These are phyloP conservation scores for Luidia sarsii DNA, from an alignment of 53 echinoderm and acorn worm species.

Conservation along the genomic window DNA sequence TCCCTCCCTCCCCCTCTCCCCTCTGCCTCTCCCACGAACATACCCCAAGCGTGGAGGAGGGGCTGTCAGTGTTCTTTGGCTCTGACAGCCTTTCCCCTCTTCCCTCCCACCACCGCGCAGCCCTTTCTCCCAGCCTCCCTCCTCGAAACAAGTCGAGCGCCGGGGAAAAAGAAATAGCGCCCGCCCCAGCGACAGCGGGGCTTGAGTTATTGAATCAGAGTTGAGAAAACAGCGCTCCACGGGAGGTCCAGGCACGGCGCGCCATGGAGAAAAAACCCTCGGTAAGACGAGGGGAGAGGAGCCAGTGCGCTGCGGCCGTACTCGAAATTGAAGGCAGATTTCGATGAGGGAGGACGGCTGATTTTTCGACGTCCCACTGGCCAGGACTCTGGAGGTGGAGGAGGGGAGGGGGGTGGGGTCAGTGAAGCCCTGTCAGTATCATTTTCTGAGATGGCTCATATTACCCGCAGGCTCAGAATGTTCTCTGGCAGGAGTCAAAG, in stretches of 20 bases:
- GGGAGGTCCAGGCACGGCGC: slow-evolving; percentile 39
- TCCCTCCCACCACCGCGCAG: too few species aligned
- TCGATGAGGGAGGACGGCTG: slow-evolving; percentile 22
- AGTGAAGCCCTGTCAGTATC: slow-evolving; percentile 2
- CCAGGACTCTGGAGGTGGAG: too few species aligned
- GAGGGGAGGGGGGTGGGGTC: background rate
- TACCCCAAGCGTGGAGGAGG: too few species aligned
- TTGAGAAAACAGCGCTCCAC: slow-evolving; percentile 27
- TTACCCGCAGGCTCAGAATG: background rate
- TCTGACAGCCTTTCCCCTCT: too few species aligned
- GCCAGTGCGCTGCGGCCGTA: slow-evolving; percentile 22
- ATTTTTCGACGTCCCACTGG: slow-evolving; percentile 7
- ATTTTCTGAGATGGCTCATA: slow-evolving; percentile 5
- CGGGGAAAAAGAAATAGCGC: too few species aligned
- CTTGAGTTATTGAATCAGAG: slow-evolving; percentile 40
- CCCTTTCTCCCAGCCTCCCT: too few species aligned
- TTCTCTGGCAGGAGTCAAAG: slow-evolving; percentile 35
- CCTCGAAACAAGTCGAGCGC: too few species aligned
- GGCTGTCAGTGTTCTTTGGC: too few species aligned
- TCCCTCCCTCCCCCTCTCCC: background rate
- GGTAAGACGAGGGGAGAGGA: background rate
- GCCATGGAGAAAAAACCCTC: background rate
- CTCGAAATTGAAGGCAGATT: slow-evolving; percentile 48
- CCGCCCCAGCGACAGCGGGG: background rate
- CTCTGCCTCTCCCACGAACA: too few species aligned